Evolutionary conservation across 2,113 vertebrate genomes (phyloP).

Genomic region (Axis porcinus): DNA sequence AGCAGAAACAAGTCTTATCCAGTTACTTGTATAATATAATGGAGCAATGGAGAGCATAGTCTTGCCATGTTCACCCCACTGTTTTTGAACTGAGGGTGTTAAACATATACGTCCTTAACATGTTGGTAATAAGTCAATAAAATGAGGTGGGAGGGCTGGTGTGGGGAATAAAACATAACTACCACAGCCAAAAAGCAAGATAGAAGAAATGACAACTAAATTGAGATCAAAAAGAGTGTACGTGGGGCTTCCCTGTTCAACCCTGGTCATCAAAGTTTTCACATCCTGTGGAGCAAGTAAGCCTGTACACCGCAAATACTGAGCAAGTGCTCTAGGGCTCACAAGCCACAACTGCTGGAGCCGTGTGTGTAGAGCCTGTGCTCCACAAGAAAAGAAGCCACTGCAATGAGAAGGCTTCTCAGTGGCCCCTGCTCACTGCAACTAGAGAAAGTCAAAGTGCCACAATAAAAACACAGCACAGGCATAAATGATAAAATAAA

Average conservation of each 20-base stretch:
- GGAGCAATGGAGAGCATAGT: background rate
- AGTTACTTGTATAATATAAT: background rate
- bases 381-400: background rate
- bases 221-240: background rate
- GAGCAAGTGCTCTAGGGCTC: background rate
- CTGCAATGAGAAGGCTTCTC: background rate
- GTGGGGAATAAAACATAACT: background rate
- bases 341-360: background rate
- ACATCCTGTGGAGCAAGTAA: accelerated
- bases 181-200: background rate
- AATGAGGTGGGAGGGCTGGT: background rate
- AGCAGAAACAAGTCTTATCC: background rate
- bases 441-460: background rate
- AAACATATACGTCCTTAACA: background rate
- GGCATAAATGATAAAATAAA: background rate
- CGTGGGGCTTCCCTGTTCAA: background rate
- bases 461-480: accelerated
- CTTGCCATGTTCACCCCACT: background rate
- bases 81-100: background rate
- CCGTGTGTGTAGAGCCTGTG: background rate
- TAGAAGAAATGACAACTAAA: background rate
- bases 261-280: background rate
- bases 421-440: background rate
- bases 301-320: accelerated
- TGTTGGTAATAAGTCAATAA: background rate